phyloP scores from a whole-genome alignment of 2,888 invertebrate species.

The Lasius fuliginosus region DNA sequence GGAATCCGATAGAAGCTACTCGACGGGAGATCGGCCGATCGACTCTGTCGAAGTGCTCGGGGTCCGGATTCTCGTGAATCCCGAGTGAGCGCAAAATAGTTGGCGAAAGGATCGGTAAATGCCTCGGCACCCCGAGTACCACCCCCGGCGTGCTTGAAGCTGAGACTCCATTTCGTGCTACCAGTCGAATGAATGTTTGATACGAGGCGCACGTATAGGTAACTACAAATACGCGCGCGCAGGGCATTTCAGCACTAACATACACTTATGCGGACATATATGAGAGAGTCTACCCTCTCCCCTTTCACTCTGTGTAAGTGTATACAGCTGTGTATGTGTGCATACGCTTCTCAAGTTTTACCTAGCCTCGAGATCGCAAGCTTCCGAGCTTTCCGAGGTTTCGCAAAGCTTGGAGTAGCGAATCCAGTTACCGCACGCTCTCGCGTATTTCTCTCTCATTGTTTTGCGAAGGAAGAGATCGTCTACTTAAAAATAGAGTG shows the following conservation, averaged over 20 bases:
- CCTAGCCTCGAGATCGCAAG: conserved; percentile 37
- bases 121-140: conserved; percentile 49
- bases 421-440: conserved; percentile 40
- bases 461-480: conserved; percentile 59
- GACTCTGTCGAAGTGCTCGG: conserved; percentile 39
- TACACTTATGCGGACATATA: conserved; percentile 20
- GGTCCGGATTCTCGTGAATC: conserved; percentile 56
- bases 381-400: conserved; percentile 53
- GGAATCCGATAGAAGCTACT: conserved; percentile 27
- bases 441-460: conserved; percentile 60
- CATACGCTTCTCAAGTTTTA: conserved; percentile 40
- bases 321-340: background rate
- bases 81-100: conserved; percentile 66
- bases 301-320: too few relatives aligned
- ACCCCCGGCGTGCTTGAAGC: conserved; percentile 30
- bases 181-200: conserved; percentile 77
- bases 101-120: conserved; percentile 68
- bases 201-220: conserved; percentile 61
- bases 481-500: conserved; percentile 70
- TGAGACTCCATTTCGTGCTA: conserved; percentile 65
- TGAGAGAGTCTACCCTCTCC: background rate
- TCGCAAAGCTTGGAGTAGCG: conserved; percentile 29
- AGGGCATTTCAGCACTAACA: conserved; percentile 35
- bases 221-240: conserved; percentile 54
- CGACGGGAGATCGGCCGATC: conserved; percentile 41